Conservation (phyloP, 2,797 vertebrate genomes). For the Onychomys torridus region DNA sequence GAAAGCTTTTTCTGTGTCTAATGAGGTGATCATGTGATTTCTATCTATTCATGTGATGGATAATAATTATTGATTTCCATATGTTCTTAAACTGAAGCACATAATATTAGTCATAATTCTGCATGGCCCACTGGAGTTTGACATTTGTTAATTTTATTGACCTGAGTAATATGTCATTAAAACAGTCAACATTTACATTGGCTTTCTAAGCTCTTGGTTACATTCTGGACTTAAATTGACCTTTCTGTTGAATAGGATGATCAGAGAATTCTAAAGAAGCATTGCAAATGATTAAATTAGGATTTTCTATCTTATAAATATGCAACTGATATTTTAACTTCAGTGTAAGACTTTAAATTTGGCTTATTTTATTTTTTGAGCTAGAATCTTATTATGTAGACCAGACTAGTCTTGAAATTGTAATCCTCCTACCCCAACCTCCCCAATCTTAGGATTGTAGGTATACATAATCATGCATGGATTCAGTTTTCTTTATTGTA, state of each 20-base stretch:
- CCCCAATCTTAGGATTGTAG: neutral
- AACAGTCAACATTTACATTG: constrained; percentile 66
- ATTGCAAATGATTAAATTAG: neutral
- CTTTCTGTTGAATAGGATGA: constrained; percentile 34
- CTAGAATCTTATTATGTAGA: neutral
- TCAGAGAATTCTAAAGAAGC: constrained; percentile 35
- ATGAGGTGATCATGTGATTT: neutral
- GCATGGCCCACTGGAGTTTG: constrained; percentile 4
- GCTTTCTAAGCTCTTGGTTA: constrained; percentile 42
- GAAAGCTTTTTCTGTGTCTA: neutral
- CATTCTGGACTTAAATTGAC: constrained; percentile 55
- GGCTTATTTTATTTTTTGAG: neutral
- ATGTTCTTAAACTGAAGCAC: neutral
- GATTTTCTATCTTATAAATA: neutral
- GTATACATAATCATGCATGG: neutral
- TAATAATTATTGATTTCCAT: neutral
- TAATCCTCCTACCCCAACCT: neutral
- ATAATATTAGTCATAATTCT: constrained; percentile 60
- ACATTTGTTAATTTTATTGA: constrained; percentile 68
- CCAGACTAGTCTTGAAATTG: neutral
- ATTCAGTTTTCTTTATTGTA: neutral
- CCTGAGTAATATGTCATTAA: constrained; percentile 56
- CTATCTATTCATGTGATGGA: neutral
- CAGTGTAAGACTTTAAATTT: neutral
- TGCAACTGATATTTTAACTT: neutral